Base-by-base conservation (phyloP, 92 coral and sea anemone species). In the Scolanthus callimorphus region DNA sequence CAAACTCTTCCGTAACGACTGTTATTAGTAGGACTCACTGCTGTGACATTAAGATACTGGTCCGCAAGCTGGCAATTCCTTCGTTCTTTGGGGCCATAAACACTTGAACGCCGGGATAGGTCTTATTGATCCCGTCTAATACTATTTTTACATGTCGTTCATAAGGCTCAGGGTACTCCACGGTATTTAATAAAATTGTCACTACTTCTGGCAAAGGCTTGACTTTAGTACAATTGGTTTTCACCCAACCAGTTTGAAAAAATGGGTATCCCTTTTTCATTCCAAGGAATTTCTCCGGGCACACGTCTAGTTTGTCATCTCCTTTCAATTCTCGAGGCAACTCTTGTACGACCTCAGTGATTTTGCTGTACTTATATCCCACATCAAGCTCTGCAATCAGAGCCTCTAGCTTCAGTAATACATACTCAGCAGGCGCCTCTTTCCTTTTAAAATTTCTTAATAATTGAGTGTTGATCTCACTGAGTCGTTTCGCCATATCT, bases 281-380 rank as follows among this genome's bases (percentile, higher is more conserved):
- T n/a, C 75, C 82, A 23, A 55, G 62, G 39, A 39, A 75, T 39
- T 29, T 25, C 57, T 75, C 82, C 12, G 82, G 82, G 46, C 75
- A 75, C 19, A 75, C 82, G 41, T 66, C 82, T 17, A 75, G 41
- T 9, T 34, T 45, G 11, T 23, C 64, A 8, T 46, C 55, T 10
- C 39, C 41, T 17, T 19, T 17, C 24, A n/a, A 13, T 10, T 1
- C 20, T 15, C 11, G 29, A 26, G 47, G 48, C 6, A 11, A 20
- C 19, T 22, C 34, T 27, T 61, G 24, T 20, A 38, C 68, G 3
- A 28, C 55, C 23, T 61, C 44, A 3, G 46, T 27, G 27, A 61
- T 27, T 44, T 39, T 46, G 39, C 68, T 61, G 55, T 46, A 15
- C 17, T 28, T 54, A 53, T 17, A 55, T 17, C 39, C 46, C 17